phyloP scores from a whole-genome alignment of 2,113 vertebrate genomes.

The Terrapene triunguis region DNA sequence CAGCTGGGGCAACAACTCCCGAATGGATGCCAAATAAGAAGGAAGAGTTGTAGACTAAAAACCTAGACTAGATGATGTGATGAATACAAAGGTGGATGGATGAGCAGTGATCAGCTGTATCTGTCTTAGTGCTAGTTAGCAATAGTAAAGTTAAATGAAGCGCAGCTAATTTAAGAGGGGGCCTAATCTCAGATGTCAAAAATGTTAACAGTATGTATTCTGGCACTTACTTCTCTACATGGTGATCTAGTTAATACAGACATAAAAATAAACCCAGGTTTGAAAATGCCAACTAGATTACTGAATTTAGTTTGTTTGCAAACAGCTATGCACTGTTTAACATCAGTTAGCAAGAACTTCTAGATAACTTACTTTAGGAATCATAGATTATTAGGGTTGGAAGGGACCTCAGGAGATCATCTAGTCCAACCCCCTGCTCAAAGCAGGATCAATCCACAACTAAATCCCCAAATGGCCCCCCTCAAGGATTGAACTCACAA shows the following conservation, averaged over 20 bases:
- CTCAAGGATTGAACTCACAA: too few relatives aligned
- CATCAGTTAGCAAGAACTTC: background rate
- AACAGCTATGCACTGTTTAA: background rate
- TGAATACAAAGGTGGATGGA: background rate
- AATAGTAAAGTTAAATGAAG: constrained; percentile 25
- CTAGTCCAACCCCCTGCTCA: too few relatives aligned
- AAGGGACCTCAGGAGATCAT: too few relatives aligned
- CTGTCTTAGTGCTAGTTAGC: background rate
- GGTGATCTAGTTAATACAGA: constrained; percentile 30
- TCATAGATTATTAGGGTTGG: too few relatives aligned
- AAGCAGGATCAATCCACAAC: too few relatives aligned
- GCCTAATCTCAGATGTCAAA: constrained; percentile 35
- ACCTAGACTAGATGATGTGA: background rate
- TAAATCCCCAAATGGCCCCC: too few relatives aligned
- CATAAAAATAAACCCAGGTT: constrained; percentile 15
- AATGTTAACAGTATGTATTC: constrained; percentile 52
- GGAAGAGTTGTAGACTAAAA: background rate
- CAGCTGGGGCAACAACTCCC: background rate
- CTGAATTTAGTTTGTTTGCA: background rate
- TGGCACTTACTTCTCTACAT: constrained; percentile 33
- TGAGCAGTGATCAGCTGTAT: background rate
- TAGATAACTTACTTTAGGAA: background rate
- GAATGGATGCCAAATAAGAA: background rate
- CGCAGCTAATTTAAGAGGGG: constrained; percentile 54
- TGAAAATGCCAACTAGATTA: background rate